Base-by-base conservation (phyloP, 2,797 vertebrate species). In the Channa striata region DNA sequence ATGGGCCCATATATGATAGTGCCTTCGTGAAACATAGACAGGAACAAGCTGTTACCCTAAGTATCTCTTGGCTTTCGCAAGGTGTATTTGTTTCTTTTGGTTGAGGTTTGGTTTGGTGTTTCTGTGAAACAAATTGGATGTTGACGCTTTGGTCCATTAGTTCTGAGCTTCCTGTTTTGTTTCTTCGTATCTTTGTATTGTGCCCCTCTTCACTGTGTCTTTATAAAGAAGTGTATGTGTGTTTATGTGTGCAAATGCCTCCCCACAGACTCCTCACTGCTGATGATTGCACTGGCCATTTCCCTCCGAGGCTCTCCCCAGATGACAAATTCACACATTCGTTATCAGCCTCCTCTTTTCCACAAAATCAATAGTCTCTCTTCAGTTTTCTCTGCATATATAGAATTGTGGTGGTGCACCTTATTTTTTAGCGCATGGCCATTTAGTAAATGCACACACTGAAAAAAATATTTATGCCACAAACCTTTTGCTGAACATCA, bases 301-400 rank as follows among this genome's bases (percentile, higher is more conserved):
- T 89, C 77, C 80, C 86, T 89, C 52, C 52, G 68, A 82, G 81
- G 61, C 74, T 84, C 77, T 82, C 64, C 61, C 74, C 20, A 25
- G 82, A 90, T 89, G 89, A 90, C 87, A 89, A 85, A 90, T 89
- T 88, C 81, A 73, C 84, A 87, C 85, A 87, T 88, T 84, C 52
- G 63, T 84, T 84, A 85, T 88, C 87, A 73, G 77, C 86, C 77
- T 87, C 76, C 61, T 84, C 79, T 84, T 87, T 87, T 68, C 69
- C 83, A 85, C 78, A 84, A 87, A 90, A 89, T 93, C 90, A 89
- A 91, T 91, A 87, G 73, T 67, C 66, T 81, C 65, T 75, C 49
- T 69, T 79, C 67, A 39, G 65, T 87, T 86, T 83, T 80, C 66
- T 58, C 72, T 85, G 74, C 80, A 86, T 80, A 69, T 68, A 21